Conservation (phyloP, 2,113 vertebrate species). For the Holacanthus passer region DNA sequence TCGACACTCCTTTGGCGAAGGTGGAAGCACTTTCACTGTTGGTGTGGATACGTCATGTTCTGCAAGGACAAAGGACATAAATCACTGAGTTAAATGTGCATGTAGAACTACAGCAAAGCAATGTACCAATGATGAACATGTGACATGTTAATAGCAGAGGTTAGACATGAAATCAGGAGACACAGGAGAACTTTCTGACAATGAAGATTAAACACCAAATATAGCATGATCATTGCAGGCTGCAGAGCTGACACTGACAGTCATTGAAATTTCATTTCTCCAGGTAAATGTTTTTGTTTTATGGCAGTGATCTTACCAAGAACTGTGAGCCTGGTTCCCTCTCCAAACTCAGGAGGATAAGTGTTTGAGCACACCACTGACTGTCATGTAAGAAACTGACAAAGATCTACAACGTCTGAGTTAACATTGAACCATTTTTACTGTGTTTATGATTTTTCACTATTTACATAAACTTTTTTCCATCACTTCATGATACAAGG, state of each 20-base stretch:
- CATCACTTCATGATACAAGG: too few species aligned
- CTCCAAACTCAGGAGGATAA: slow-evolving; percentile 76
- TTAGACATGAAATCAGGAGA: background rate
- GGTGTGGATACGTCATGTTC: fast-evolving
- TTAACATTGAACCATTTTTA: background rate
- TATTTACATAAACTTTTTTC: too few species aligned
- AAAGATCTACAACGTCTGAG: background rate
- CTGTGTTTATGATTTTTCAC: too few species aligned
- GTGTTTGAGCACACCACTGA: slow-evolving; percentile 40
- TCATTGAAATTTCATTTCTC: background rate
- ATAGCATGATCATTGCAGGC: background rate
- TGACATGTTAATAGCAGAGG: background rate
- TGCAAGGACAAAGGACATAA: slow-evolving; percentile 1
- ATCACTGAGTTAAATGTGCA: background rate
- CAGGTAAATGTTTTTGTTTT: background rate
- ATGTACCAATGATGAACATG: background rate
- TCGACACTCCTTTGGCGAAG: background rate
- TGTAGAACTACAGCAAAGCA: background rate
- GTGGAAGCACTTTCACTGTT: background rate
- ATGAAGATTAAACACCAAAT: background rate
- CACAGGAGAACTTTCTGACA: background rate
- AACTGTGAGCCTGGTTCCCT: slow-evolving; percentile 69
- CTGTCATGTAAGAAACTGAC: slow-evolving; percentile 30
- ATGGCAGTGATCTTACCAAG: slow-evolving; percentile 57
- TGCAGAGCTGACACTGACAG: background rate